phyloP scores from a whole-genome alignment of 1,140 invertebrate genomes.

The Sinella curviseta region DNA sequence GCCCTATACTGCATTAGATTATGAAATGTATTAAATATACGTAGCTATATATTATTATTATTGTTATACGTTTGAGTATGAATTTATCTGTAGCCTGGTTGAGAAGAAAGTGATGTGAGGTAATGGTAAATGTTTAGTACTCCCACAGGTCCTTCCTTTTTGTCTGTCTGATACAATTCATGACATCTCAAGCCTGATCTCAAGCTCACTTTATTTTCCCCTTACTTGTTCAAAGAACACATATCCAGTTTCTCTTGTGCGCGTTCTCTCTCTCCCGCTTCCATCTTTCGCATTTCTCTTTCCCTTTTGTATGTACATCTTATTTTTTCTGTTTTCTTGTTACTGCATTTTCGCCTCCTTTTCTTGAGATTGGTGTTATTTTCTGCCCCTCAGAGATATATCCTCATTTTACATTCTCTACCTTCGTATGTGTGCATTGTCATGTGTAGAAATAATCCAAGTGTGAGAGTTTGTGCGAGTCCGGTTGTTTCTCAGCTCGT shows the following conservation, averaged over 20 bases:
- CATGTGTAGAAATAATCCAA: not conserved
- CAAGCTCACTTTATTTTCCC: constrained; percentile 11
- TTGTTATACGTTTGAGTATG: no score
- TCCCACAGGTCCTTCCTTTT: constrained; percentile 22
- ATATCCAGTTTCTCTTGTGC: not conserved
- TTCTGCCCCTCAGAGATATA: constrained; percentile 9
- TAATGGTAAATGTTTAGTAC: constrained; percentile 12
- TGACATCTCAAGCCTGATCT: not conserved
- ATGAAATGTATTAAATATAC: no score
- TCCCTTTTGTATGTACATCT: not conserved
- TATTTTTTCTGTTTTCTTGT: not conserved
- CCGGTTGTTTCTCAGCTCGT: no score
- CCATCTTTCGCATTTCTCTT: not conserved
- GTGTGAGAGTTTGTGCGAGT: constrained; percentile 1
- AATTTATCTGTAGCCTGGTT: no score
- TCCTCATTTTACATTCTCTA: not conserved
- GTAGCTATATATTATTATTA: no score
- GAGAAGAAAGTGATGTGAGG: not conserved
- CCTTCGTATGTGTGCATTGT: not conserved
- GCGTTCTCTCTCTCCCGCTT: not conserved
- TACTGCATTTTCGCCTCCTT: not conserved
- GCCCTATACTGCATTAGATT: no score
- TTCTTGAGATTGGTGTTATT: constrained; percentile 1
- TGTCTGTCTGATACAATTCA: not conserved
- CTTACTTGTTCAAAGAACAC: no score